Evolutionary conservation across 2,797 vertebrate species (phyloP), one percentile per base, ranked within the genome.

Genomic region (Semotilus atromaculatus): DNA sequence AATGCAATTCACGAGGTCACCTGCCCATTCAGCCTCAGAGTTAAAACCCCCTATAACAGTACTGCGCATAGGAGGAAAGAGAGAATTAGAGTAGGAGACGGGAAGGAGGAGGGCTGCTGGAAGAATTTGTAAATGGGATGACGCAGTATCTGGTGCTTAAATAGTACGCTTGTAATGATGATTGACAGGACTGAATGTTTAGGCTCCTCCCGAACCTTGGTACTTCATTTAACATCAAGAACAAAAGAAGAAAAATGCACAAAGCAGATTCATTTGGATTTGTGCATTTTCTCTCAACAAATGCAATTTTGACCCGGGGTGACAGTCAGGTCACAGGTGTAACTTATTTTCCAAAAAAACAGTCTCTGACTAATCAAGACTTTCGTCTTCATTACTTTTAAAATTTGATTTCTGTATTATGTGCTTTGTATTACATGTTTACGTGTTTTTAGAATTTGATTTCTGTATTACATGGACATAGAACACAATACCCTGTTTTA

Each of bases 401-500:
- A n/a, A 43, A 62, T 77, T 62, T 11, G 36, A 62, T 78, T 40
- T 26, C 75, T 43, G 2, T 43, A 29, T 43, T 31, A 40, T 3
- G 23, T 60, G 13, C n/a, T 76, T 43, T 43, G 11, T 43, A 43
- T 43, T 11, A 13, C 40, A 43, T 43, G 43, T 43, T 43, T 13
- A 43, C 11, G 0, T 43, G 43, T 43, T 48, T 48, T 48, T 48
- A 18, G 16, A 48, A 48, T 48, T 48, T 1, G 45, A 76, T 60
- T 23, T 34, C 51, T 26, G 3, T 38, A 26, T 58, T 18, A 43
- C 1, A 3, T 3, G 4, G n/a, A 21, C n/a, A 45, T 62, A 43
- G 7, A 43, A 62, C 16, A 62, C 36, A 78, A 45, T 78, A 45
- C 64, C 55, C 75, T 77, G 34, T 60, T 62, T 66, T 45, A 79